phyloP scores from a whole-genome alignment of 2,888 invertebrate genomes.

The Acanthoscelides obtectus region DNA sequence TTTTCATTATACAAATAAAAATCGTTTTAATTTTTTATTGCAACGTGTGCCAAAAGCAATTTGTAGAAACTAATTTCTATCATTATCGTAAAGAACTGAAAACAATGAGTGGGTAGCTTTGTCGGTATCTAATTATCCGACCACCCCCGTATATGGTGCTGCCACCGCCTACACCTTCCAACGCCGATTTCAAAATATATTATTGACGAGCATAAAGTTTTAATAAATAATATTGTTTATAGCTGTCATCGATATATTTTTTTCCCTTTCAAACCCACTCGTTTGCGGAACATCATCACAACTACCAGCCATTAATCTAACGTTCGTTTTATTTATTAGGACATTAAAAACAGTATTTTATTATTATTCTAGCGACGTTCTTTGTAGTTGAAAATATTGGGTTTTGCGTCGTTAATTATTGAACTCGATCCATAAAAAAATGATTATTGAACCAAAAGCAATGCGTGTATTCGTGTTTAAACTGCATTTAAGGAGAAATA shows the following conservation, averaged over 20 bases:
- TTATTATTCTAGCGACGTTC: neutral
- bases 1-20: neutral
- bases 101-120: neutral
- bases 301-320: neutral
- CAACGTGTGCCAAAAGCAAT: neutral
- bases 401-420: neutral
- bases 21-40: neutral
- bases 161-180: neutral
- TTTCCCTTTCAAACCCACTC: neutral
- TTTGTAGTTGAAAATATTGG: neutral
- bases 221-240: neutral
- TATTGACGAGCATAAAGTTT: neutral
- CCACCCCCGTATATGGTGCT: neutral
- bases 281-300: neutral
- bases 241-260: neutral
- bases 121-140: neutral
- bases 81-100: neutral
- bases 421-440: no score
- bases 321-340: neutral
- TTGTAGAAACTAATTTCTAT: neutral
- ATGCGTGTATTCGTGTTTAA: no score
- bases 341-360: neutral
- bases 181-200: neutral
- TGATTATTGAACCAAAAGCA: no score
- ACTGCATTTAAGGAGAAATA: no score